Evolutionary conservation across 2,113 vertebrate species (phyloP).

Genomic region (Rousettus leschenaultii): DNA sequence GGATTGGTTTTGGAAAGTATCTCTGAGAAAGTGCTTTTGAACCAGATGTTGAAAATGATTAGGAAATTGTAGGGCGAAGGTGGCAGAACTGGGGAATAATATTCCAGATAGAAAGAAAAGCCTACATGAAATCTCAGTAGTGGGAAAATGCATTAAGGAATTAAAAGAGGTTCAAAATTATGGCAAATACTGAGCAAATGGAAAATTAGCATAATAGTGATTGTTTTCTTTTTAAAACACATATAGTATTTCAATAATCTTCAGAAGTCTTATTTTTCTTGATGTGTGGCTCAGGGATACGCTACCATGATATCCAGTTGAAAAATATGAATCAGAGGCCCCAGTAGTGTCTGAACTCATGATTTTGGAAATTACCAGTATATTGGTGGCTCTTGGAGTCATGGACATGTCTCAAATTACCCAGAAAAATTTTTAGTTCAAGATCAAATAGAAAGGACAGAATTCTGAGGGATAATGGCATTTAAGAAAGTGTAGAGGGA

Average conservation of each 20-base stretch:
- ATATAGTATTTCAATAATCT: not conserved
- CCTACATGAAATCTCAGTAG: not conserved
- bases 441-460: not conserved
- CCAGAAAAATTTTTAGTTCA: not conserved
- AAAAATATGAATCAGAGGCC: not conserved
- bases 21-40: not conserved
- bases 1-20: not conserved
- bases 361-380: not conserved
- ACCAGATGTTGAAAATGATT: slow-evolving; percentile 2
- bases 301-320: not conserved
- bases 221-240: not conserved
- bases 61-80: not conserved
- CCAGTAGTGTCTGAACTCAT: not conserved
- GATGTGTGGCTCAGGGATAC: not conserved
- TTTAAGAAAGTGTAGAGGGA: not conserved
- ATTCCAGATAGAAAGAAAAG: not conserved
- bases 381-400: not conserved
- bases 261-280: not conserved
- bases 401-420: not conserved
- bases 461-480: not conserved
- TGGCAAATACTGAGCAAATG: not conserved
- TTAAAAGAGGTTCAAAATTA: not conserved
- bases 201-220: not conserved
- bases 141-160: not conserved
- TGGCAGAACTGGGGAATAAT: not conserved